Evolutionary conservation across 2,113 vertebrate species (phyloP).

Genomic region (Arizona elegans): DNA sequence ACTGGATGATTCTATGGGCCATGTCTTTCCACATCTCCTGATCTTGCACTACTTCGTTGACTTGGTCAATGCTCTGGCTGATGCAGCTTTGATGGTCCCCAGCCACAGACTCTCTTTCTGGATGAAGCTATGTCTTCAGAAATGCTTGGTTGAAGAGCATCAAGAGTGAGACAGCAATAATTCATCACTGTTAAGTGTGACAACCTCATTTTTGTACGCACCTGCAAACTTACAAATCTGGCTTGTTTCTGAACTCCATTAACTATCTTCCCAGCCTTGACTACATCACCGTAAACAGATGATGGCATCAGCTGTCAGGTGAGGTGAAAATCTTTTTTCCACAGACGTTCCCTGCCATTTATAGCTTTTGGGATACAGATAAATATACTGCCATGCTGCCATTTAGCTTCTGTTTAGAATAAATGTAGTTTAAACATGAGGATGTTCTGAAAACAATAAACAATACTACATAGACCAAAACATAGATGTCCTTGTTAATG

Average conservation of each 20-base stretch:
- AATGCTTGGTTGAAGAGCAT: neutral
- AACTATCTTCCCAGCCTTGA: neutral
- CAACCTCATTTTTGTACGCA: neutral
- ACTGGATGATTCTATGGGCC: neutral
- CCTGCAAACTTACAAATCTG: neutral
- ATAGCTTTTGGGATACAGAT: neutral
- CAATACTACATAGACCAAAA: conserved; percentile 56
- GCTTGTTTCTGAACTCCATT: neutral
- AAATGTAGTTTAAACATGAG: neutral
- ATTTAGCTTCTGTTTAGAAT: neutral
- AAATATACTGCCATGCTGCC: neutral
- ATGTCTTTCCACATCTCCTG: neutral
- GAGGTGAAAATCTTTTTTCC: neutral
- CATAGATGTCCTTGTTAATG: conserved; percentile 42
- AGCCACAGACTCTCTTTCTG: neutral
- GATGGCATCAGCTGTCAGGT: neutral
- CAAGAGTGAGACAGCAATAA: neutral
- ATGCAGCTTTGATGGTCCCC: neutral
- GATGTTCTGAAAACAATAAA: conserved; percentile 38
- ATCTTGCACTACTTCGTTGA: neutral
- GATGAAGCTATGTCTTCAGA: neutral
- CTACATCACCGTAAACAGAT: neutral
- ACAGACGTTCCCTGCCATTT: neutral
- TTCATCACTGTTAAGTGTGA: neutral
- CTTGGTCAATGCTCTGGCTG: neutral